Evolutionary conservation across 2,113 vertebrate genomes (phyloP), one percentile per base, ranked within the genome.

Genomic region (Microtus pennsylvanicus): DNA sequence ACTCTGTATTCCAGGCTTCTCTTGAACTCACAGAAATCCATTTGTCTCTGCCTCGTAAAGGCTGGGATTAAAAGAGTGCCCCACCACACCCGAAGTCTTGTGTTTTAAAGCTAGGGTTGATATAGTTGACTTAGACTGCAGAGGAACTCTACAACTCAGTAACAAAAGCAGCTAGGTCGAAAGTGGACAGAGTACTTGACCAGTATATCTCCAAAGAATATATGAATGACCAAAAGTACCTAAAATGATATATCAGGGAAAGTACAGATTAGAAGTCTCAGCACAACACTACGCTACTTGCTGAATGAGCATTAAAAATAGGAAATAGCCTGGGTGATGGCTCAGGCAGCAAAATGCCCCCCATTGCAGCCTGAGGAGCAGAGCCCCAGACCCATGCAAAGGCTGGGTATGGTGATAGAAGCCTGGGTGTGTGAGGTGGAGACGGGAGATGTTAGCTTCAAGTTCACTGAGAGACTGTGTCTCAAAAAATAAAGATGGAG

Each of bases 141-240:
- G 63, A 75, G 80, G 65, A 33, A 90, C 19, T 47, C 24, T 80
- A 4, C 11, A 80, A 0, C 24, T 50, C 35, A 80, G 22, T 16
- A 50, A 11, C 61, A 86, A 55, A 52, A 22, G 13, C 7, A 89
- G 30, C 42, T 65, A 67, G 24, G 45, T 92, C 10, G 50, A 83
- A 96, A 92, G 72, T 76, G 77, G 42, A 52, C 33, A 52, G 83
- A 95, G 70, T 55, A n/a, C 42, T 87, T 82, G 72, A 87, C 5
- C 50, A 80, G 72, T 78, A 28, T 92, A 90, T 95, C 76, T 85
- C 55, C 11, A 33, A 17, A 82, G 80, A 90, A 42, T 28, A 30
- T 8, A 26, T 42, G 76, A 7, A 77, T 87, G 47, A 3, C 69
- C 75, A 45, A 0, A 75, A 96, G 52, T n/a, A 16, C n/a, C 12